Evolutionary conservation across 2,888 invertebrate species (phyloP), one percentile per base, ranked within the genome.

Genomic region (Drosophila kanekoi): DNA sequence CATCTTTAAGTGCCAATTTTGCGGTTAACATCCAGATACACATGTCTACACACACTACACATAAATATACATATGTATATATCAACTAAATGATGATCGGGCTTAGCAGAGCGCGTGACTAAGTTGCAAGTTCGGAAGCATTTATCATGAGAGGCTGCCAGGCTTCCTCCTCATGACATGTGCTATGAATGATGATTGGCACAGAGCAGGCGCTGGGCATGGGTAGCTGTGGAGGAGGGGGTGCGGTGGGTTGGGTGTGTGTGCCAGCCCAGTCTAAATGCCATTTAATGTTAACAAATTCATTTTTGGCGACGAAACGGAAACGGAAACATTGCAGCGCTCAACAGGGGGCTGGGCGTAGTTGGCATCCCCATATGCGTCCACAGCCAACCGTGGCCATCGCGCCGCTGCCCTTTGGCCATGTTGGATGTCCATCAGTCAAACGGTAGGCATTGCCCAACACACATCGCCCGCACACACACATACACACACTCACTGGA

Each of bases 201-300:
- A 40, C 45, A 37, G 38, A n/a, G 16, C 51, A 6, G 11, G 1
- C 20, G 8, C 11, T 11, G 33, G 6, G 23, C 10, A 16, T 9
- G 10, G 33, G 1, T 33, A 20, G 10, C 14, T 10, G 9, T 18
- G 0, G 16, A 18, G 32, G 6, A 1, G 23, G 6, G n/a, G 16
- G 2, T 1, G 33, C 35, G 20, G 1, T 11, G 33, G 2, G 10
- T 3, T 18, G 32, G 33, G 44, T 28, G 11, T 33, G 20, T 41
- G 51, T 32, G 28, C 35, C 38, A 13, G 45, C 40, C 14, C 28
- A 14, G 43, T 58, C 65, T 47, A 72, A 75, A 63, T 75, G 78
- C 75, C 83, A 76, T 81, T 81, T 73, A 84, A 78, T 79, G 83
- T 77, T 82, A 82, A 85, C 83, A 82, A 82, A 85, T 79, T 77